Evolutionary conservation across 1,140 invertebrate species (phyloP).

Genomic region (Neodiprion virginianus): DNA sequence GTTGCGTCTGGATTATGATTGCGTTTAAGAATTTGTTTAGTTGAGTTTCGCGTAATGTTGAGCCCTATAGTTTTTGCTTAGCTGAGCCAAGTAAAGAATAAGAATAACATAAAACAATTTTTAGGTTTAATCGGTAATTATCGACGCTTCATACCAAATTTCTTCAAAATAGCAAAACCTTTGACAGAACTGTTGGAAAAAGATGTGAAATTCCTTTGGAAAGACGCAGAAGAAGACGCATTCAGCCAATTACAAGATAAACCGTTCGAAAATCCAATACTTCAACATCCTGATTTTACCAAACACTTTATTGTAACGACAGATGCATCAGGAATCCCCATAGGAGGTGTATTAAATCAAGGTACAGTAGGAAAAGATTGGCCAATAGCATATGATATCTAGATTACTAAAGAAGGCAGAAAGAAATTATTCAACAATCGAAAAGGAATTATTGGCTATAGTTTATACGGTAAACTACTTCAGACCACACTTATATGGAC

Average conservation of each 20-base stretch:
- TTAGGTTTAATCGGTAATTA: constrained; percentile 43
- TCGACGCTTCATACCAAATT: constrained; percentile 37
- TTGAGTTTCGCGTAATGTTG: too few species aligned
- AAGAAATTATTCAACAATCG: constrained; percentile 48
- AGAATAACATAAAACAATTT: constrained; percentile 52
- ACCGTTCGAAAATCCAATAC: constrained; percentile 14
- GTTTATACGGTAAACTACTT: constrained; percentile 15
- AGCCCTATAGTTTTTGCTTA: too few species aligned
- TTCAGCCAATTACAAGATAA: constrained; percentile 31
- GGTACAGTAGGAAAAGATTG: constrained; percentile 14
- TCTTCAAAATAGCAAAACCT: constrained; percentile 32
- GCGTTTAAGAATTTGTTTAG: too few species aligned
- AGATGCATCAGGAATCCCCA: constrained; percentile 24
- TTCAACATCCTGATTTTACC: constrained; percentile 9
- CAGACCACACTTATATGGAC: constrained; percentile 22
- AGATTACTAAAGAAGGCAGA: constrained; percentile 34
- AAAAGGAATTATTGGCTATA: constrained; percentile 32
- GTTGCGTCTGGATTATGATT: too few species aligned
- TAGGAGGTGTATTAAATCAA: constrained; percentile 28
- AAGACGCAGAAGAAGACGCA: constrained; percentile 23
- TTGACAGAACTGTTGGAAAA: constrained; percentile 31
- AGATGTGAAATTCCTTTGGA: constrained; percentile 24
- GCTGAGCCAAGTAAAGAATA: too few species aligned
- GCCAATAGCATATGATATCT: constrained; percentile 34
- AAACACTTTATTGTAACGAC: constrained; percentile 3